phyloP scores from a whole-genome alignment of 64 coral and sea anemone species.

The Stylophora pistillata region DNA sequence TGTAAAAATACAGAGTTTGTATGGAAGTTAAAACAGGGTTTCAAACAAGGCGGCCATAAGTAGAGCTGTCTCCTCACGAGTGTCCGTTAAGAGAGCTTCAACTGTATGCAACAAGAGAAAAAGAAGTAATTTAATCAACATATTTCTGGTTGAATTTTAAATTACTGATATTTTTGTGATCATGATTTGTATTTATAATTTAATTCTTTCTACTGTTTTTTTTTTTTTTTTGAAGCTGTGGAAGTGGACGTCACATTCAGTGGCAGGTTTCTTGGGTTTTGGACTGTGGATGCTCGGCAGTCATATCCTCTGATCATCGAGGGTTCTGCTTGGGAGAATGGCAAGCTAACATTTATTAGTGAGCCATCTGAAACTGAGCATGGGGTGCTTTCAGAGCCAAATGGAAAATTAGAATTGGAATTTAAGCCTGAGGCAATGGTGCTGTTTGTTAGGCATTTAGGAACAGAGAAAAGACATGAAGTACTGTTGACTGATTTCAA shows the following conservation, averaged over 20 bases:
- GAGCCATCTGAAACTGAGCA: neutral
- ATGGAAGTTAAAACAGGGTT: too few relatives aligned
- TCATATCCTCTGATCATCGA: neutral
- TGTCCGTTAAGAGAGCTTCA: too few relatives aligned
- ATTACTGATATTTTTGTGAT: too few relatives aligned
- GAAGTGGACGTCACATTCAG: neutral
- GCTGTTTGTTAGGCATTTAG: neutral
- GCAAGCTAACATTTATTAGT: neutral
- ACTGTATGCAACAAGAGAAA: too few relatives aligned
- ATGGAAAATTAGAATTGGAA: neutral
- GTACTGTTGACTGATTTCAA: neutral
- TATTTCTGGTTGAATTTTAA: too few relatives aligned
- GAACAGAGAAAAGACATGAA: neutral
- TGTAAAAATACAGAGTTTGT: too few relatives aligned
- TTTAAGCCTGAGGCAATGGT: slow-evolving; percentile 1
- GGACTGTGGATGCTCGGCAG: neutral
- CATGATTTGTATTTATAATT: too few relatives aligned
- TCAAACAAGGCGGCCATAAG: too few relatives aligned
- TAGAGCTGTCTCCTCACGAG: too few relatives aligned
- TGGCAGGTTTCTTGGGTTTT: neutral
- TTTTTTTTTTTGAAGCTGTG: neutral
- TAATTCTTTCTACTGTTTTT: neutral
- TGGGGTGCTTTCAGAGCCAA: neutral
- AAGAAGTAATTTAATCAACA: too few relatives aligned
- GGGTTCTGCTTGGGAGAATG: neutral